Conservation (phyloP, 2,113 vertebrate genomes). For the Seriola rivoliana region DNA sequence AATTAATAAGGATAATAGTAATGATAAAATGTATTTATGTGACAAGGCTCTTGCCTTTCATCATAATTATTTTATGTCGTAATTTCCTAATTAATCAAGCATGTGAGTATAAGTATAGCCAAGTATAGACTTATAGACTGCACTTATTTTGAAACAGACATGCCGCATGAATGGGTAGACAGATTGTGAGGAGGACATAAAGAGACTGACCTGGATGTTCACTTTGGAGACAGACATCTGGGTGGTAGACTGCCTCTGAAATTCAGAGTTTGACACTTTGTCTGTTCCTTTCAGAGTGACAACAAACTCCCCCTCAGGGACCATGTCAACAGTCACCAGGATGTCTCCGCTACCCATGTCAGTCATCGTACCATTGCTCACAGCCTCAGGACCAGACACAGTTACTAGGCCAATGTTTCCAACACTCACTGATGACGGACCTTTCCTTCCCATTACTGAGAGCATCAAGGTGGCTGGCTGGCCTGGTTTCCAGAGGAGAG, state of each 20-base stretch:
- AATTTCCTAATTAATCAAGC: too few species aligned
- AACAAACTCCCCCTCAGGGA: slow-evolving; percentile 81
- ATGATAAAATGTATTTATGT: too few species aligned
- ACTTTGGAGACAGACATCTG: slow-evolving; percentile 81
- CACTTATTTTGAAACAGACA: too few species aligned
- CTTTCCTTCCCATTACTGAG: slow-evolving; percentile 79
- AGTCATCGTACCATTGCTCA: slow-evolving; percentile 44
- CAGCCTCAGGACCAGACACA: slow-evolving; percentile 51
- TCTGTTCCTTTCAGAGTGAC: slow-evolving; percentile 77
- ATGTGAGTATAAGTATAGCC: too few species aligned
- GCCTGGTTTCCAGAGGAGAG: slow-evolving; percentile 56
- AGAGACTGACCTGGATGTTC: slow-evolving; percentile 72
- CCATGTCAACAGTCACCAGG: slow-evolving; percentile 69
- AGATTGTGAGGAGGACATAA: neutral
- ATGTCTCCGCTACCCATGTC: slow-evolving; percentile 75
- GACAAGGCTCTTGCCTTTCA: too few species aligned
- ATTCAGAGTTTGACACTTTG: slow-evolving; percentile 66
- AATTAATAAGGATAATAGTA: too few species aligned
- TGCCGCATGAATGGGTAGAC: neutral
- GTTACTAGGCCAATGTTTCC: slow-evolving; percentile 64
- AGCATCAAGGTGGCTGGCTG: slow-evolving; percentile 73
- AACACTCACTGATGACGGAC: slow-evolving; percentile 67
- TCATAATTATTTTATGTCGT: too few species aligned
- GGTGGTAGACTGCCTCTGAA: slow-evolving; percentile 84
- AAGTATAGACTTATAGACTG: too few species aligned